A percentile compares a stretch with the other conserved stretches of the same genome.
These are phyloP conservation scores for Furcifer pardalis DNA, from an alignment of 2,797 vertebrate species.

Conservation along the genomic window DNA sequence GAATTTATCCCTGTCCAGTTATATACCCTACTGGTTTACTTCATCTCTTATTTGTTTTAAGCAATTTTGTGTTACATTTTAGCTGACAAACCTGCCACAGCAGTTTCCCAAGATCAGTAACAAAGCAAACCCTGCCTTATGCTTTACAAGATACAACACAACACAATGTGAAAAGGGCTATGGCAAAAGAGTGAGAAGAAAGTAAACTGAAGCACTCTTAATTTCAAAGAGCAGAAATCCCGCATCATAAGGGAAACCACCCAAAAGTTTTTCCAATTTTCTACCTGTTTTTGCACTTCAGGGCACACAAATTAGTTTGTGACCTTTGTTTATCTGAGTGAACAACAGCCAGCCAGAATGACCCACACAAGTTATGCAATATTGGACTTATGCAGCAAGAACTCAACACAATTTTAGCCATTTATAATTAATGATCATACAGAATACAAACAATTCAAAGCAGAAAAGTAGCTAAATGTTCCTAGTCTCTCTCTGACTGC, in stretches of 20 bases:
- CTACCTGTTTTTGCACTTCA: too few species aligned
- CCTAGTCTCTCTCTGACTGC: not conserved
- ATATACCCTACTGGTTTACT: not conserved
- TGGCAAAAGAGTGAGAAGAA: not conserved
- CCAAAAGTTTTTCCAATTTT: too few species aligned
- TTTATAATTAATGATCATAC: not conserved
- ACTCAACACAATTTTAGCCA: not conserved
- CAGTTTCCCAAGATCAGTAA: not conserved
- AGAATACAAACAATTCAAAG: not conserved
- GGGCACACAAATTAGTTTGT: too few species aligned
- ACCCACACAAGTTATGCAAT: too few species aligned
- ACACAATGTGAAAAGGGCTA: not conserved
- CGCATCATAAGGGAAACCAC: too few species aligned
- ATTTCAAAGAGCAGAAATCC: not conserved
- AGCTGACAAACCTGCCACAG: not conserved
- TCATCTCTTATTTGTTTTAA: not conserved
- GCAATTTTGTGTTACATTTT: not conserved
- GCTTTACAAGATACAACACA: not conserved
- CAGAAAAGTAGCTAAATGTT: not conserved
- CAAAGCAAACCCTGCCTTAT: not conserved
- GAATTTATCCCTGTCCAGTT: conserved; percentile 4
- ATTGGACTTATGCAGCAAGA: too few species aligned
- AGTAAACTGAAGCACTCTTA: not conserved
- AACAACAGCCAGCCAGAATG: too few species aligned
- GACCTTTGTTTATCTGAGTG: too few species aligned